Evolutionary conservation across 2,797 vertebrate genomes (phyloP).

Genomic region (Clamator glandarius): DNA sequence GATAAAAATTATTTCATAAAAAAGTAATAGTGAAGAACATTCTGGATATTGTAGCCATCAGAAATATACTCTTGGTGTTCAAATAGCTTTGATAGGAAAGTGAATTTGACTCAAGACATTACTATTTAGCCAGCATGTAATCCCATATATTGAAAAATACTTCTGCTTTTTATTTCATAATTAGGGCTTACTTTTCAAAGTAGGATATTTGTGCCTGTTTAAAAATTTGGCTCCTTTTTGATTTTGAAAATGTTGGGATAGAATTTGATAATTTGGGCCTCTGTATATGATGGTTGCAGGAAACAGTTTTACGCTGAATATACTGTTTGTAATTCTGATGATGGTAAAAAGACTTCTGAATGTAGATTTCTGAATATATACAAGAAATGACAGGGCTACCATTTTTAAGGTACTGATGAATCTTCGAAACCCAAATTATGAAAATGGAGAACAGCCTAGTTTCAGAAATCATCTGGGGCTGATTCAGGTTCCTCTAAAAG

Average conservation of each 20-base stretch:
- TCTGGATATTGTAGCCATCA: neutral
- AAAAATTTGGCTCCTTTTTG: neutral
- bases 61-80: neutral
- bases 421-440: constrained; percentile 93
- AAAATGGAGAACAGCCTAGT: constrained; percentile 86
- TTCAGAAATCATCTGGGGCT: constrained; percentile 92
- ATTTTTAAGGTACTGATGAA: constrained; percentile 89
- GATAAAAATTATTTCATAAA: neutral
- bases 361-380: neutral
- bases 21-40: neutral
- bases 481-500: constrained; percentile 91
- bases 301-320: neutral
- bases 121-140: neutral
- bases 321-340: neutral
- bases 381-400: constrained; percentile 39
- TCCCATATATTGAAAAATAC: neutral
- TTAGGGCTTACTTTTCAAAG: neutral
- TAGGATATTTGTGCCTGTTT: neutral
- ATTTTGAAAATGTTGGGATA: neutral
- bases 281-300: neutral
- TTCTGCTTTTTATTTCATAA: neutral
- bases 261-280: neutral
- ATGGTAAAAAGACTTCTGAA: neutral
- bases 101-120: neutral
- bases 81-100: neutral